Base-by-base conservation (phyloP, 2,888 invertebrate genomes). In the Coleophora deauratella region DNA sequence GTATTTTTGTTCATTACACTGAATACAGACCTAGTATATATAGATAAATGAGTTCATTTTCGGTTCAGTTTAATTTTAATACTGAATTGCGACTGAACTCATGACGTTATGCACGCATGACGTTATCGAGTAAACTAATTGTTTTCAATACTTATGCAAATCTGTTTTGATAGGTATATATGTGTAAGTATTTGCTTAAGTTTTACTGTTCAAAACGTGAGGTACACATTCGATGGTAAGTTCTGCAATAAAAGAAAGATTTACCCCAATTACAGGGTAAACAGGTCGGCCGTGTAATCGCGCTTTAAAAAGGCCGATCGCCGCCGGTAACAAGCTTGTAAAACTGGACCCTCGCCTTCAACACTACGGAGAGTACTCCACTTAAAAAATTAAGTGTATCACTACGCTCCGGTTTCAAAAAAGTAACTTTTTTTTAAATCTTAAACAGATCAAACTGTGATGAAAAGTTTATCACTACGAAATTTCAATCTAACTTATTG, bases 281-380 rank as follows among this genome's bases (percentile, higher is more conserved):
- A 66, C 63, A 65, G 69, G 68, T 66, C 65, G 67, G 59, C 68
- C 67, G 70, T 75, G 72, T 76, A 75, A 78, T 79, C 71, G 72
- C 62, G 72, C 62, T 69, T 72, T 82, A 81, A 82, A 81, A 81
- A 81, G 71, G 64, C 62, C 54, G 63, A 67, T 62, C 64, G 70
- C 58, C 64, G 70, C 57, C 70, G 62, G 21, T 78, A 80, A 81
- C 77, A 73, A 78, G 74, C 76, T 57, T 57, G 70, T 79, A 80
- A 66, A 80, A 72, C 65, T 59, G 21, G 21, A 66, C 71, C 63
- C 59, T 49, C 61, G 56, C 63, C 58, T n/a, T 66, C 68, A 66
- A 62, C 65, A 60, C 51, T 66, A 64, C 52, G 50, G 49, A 49
- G 54, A 52, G 54, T 57, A 21, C 21, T 21, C 21, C 21, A 21